These are phyloP conservation scores for Drosophila gunungcola DNA, from an alignment of 1,140 invertebrate species.

Conservation along the genomic window DNA sequence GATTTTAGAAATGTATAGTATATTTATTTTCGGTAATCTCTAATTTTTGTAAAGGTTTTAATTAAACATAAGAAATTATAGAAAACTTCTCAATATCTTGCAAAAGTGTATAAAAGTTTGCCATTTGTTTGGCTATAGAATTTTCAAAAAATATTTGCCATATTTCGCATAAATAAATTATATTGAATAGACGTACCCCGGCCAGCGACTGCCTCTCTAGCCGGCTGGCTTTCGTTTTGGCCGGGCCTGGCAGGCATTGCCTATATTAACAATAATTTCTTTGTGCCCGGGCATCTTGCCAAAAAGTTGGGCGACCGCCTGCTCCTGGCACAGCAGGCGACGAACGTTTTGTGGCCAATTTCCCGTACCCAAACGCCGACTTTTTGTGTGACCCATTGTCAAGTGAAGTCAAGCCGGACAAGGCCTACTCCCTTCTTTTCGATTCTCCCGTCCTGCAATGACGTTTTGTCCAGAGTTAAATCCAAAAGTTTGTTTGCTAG, in stretches of 20 bases:
- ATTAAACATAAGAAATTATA: too few relatives aligned
- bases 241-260: slow-evolving; percentile 53
- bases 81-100: background rate
- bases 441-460: background rate
- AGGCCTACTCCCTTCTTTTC: slow-evolving; percentile 5
- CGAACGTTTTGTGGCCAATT: slow-evolving; percentile 81
- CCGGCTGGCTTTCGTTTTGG: slow-evolving; percentile 31
- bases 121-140: slow-evolving; percentile 21
- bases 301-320: slow-evolving; percentile 55
- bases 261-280: slow-evolving; percentile 81
- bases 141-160: slow-evolving; percentile 59
- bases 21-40: too few relatives aligned
- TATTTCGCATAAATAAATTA: slow-evolving; percentile 75
- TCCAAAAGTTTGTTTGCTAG: slow-evolving; percentile 16
- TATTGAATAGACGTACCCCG: slow-evolving; percentile 44
- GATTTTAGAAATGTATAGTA: too few relatives aligned
- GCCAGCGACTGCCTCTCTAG: slow-evolving; percentile 9
- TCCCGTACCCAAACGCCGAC: slow-evolving; percentile 50
- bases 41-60: too few relatives aligned
- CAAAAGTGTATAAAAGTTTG: slow-evolving; percentile 47
- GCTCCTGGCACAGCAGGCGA: slow-evolving; percentile 65
- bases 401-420: slow-evolving; percentile 61
- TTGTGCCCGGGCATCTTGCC: slow-evolving; percentile 73
- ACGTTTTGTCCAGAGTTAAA: slow-evolving; percentile 39
- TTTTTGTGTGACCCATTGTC: slow-evolving; percentile 70